A percentile compares a stretch with the other conserved stretches of the same genome.
phyloP scores from a whole-genome alignment of 2,888 invertebrate species.

The Mimas tiliae region DNA sequence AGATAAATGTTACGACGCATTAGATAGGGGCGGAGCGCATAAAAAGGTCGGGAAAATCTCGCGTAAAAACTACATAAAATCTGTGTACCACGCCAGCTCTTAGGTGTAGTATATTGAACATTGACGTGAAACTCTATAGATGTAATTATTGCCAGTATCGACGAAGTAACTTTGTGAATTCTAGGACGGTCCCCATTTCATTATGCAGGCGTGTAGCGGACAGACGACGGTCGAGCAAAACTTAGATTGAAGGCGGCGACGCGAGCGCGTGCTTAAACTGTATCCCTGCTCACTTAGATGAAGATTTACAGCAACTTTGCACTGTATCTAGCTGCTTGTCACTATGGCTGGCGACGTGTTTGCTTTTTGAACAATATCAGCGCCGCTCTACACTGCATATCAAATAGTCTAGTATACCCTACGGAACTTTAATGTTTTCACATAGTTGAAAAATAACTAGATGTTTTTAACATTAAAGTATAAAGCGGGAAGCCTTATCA shows the following conservation, averaged over 20 bases:
- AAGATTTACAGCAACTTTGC: slow-evolving; percentile 75
- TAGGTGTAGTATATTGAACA: slow-evolving; percentile 42
- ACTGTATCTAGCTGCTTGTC: slow-evolving; percentile 45
- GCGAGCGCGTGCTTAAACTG: slow-evolving; percentile 79
- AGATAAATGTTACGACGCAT: slow-evolving; percentile 80
- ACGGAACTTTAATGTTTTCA: slow-evolving; percentile 12
- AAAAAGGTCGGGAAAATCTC: slow-evolving; percentile 59
- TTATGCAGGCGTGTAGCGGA: slow-evolving; percentile 78
- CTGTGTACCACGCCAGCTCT: slow-evolving; percentile 33
- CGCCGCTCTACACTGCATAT: slow-evolving; percentile 7
- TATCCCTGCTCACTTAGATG: slow-evolving; percentile 68
- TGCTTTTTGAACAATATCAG: slow-evolving; percentile 35
- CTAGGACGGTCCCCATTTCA: slow-evolving; percentile 71
- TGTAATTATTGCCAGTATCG: slow-evolving; percentile 74
- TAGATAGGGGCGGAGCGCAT: slow-evolving; percentile 71
- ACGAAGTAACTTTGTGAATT: slow-evolving; percentile 64
- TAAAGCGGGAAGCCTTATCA: slow-evolving; percentile 73
- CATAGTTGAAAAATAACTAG: neutral
- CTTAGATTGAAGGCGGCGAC: slow-evolving; percentile 82
- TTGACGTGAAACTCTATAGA: slow-evolving; percentile 51
- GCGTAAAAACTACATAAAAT: slow-evolving; percentile 56
- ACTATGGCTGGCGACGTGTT: slow-evolving; percentile 42
- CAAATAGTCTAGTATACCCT: slow-evolving; percentile 15
- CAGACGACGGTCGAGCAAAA: slow-evolving; percentile 71
- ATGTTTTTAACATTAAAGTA: neutral